phyloP scores from a whole-genome alignment of 2,797 vertebrate genomes.

The Podarcis lilfordi region DNA sequence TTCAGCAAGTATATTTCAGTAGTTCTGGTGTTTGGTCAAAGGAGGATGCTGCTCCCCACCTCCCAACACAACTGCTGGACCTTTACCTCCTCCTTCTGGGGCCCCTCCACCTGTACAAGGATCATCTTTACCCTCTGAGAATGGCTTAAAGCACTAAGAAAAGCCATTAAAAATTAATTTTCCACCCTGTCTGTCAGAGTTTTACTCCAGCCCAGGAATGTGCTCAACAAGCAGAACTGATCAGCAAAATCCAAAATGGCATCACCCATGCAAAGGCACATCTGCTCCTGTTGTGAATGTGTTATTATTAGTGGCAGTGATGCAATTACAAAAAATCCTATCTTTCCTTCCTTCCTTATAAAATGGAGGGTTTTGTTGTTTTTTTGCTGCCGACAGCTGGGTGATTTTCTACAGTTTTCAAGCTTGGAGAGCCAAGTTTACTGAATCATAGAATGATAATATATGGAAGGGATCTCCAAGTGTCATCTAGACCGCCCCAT shows the following conservation, averaged over 20 bases:
- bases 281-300: accelerated
- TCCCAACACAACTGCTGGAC: not conserved
- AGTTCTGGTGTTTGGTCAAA: not conserved
- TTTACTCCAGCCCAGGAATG: slow-evolving; percentile 54
- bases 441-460: too few relatives aligned
- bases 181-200: slow-evolving; percentile 68
- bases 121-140: slow-evolving; percentile 60
- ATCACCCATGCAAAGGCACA: accelerated
- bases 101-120: slow-evolving; percentile 45
- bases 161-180: slow-evolving; percentile 77
- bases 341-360: not conserved
- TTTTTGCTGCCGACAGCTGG: slow-evolving; percentile 27
- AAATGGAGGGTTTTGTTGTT: not conserved
- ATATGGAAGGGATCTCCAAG: too few relatives aligned
- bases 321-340: slow-evolving; percentile 20
- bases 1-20: not conserved
- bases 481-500: too few relatives aligned
- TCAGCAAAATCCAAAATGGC: slow-evolving; percentile 59
- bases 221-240: slow-evolving; percentile 73
- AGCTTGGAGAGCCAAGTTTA: slow-evolving; percentile 20
- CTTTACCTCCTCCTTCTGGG: too few relatives aligned
- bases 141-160: slow-evolving; percentile 69
- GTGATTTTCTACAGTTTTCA: slow-evolving; percentile 34
- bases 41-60: not conserved
- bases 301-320: not conserved